Base-by-base conservation (phyloP, 2,888 invertebrate species). In the Meiosimyza decipiens region DNA sequence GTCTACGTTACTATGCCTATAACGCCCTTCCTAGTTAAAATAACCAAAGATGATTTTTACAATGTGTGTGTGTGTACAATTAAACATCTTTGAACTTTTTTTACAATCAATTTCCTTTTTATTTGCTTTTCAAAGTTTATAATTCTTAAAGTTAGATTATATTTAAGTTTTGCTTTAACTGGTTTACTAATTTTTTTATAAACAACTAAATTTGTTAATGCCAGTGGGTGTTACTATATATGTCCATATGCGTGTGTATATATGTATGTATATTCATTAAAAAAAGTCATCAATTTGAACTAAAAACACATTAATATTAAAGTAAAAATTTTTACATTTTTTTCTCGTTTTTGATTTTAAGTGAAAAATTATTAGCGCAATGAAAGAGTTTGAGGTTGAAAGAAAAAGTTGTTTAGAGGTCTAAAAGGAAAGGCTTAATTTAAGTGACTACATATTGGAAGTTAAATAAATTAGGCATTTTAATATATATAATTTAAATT, bases 161-260 rank as follows among this genome's bases (percentile, higher is more conserved):
- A 75, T 73, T 76, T 76, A 75, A 71, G 72, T 73, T 71, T 57
- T 59, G 22, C 73, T 76, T 75, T 33, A 13, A 33, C n/a, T 76
- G 50, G 62, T 69, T 63, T 65, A 59, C 78, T 73, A 78, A 75
- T 79, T 77, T 76, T 33, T 77, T 66, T 47, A 49, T 67, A 47
- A 67, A 55, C 67, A 67, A 67, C 67, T 57, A 57, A 67, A 57
- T 65, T 65, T 50, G 33, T 67, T 67, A 67, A 67, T 67, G 67
- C 55, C 55, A 47, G 67, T 63, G 47, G 54, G 47, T 67, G 47
- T 55, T 18, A 40, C 18, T 55, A 11, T 67, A 66, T 54, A 40
- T 40, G 40, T 40, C 40, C 40, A 40, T 40, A 40, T 54, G n/a
- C n/a, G 16, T 33, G n/a, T 15, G 54, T 67, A 67, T 67, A 65